Conservation (phyloP, 2,888 invertebrate species). For the Drosophila stalkeri region DNA sequence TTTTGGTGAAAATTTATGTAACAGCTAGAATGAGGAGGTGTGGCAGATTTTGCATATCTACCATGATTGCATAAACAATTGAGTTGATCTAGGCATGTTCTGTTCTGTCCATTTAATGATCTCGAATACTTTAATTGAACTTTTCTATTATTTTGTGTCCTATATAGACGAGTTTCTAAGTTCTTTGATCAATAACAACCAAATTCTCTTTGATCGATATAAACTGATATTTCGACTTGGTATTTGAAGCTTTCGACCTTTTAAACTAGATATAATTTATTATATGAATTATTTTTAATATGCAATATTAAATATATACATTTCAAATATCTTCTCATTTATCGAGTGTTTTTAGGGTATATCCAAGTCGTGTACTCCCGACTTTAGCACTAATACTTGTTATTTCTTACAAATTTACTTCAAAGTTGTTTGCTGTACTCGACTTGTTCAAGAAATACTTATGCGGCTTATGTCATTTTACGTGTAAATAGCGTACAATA, state of each 20-base stretch:
- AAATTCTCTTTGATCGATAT: too few species aligned
- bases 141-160: too few species aligned
- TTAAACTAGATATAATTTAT: too few species aligned
- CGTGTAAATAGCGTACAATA: constrained; percentile 21
- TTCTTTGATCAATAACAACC: too few species aligned
- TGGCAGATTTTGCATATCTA: background rate
- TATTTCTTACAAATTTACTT: constrained; percentile 20
- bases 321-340: too few species aligned
- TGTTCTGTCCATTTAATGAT: background rate
- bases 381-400: constrained; percentile 3
- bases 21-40: background rate
- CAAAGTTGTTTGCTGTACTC: constrained; percentile 1
- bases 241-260: too few species aligned
- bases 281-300: too few species aligned
- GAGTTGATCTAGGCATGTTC: background rate
- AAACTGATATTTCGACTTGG: too few species aligned
- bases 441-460: constrained; percentile 39
- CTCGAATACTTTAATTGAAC: background rate
- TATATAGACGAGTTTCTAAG: too few species aligned
- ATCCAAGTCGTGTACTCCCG: background rate
- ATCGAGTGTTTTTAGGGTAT: background rate
- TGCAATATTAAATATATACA: too few species aligned
- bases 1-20: background rate
- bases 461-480: constrained; percentile 61
- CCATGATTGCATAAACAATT: background rate